Evolutionary conservation across 1,140 invertebrate genomes (phyloP).

Genomic region (Triops longicaudatus): DNA sequence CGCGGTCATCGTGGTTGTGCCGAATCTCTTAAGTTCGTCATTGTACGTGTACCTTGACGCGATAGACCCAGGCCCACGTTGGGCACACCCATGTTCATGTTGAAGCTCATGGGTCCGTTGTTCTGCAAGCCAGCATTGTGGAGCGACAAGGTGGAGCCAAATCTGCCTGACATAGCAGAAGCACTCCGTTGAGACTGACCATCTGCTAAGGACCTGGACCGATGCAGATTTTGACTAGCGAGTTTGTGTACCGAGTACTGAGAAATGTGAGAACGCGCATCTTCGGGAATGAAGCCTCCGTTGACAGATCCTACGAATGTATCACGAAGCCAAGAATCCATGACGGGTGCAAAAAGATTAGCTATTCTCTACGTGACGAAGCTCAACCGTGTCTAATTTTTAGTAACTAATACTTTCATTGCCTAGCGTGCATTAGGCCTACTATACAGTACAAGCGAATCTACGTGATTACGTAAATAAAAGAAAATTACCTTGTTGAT

Average conservation of each 20-base stretch:
- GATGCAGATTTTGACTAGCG: constrained; percentile 16
- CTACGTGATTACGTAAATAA: background rate
- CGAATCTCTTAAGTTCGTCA: background rate
- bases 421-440: background rate
- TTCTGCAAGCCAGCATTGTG: constrained; percentile 17
- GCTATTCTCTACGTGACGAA: background rate
- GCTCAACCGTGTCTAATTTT: too few relatives aligned
- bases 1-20: background rate
- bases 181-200: constrained; percentile 78
- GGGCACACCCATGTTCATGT: constrained; percentile 26
- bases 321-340: background rate
- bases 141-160: constrained; percentile 42
- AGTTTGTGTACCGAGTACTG: constrained; percentile 36
- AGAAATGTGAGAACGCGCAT: constrained; percentile 50
- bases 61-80: constrained; percentile 22
- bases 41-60: constrained; percentile 19
- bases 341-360: background rate
- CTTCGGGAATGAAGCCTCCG: constrained; percentile 53
- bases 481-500: constrained; percentile 20
- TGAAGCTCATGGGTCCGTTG: constrained; percentile 20
- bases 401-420: too few relatives aligned
- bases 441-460: background rate
- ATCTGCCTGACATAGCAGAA: constrained; percentile 65
- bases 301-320: constrained; percentile 46
- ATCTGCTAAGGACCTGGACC: constrained; percentile 57